Percentiles rank a stretch among this genome's conserved stretches.
These are phyloP conservation scores for Amphipyra tragopoginis DNA, from an alignment of 2,888 invertebrate species.

Conservation along the genomic window DNA sequence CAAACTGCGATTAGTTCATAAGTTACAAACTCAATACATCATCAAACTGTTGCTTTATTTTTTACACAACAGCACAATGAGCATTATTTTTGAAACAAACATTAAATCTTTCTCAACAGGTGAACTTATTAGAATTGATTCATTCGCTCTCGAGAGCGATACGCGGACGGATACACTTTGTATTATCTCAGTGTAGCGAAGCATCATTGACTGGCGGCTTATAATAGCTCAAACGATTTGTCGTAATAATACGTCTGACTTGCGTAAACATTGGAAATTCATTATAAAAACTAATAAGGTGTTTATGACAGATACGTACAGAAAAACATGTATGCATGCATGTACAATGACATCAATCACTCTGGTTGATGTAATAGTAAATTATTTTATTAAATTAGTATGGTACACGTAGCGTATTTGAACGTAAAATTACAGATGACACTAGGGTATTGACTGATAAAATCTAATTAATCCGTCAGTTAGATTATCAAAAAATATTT, in stretches of 20 bases:
- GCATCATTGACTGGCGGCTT: slow-evolving; percentile 13
- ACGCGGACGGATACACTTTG: not conserved
- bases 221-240: slow-evolving; percentile 17
- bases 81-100: slow-evolving; percentile 7
- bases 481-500: no score
- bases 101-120: slow-evolving; percentile 6
- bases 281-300: no score
- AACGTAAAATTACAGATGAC: no score
- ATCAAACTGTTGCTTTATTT: not conserved
- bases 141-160: slow-evolving; percentile 13
- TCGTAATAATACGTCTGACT: not conserved
- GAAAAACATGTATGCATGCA: no score
- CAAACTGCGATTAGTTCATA: not conserved
- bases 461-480: no score
- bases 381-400: no score
- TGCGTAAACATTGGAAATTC: no score
- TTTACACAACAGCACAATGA: not conserved
- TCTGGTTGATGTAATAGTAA: no score
- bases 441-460: no score
- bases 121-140: slow-evolving; percentile 19
- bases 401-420: no score
- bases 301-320: no score
- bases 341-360: no score
- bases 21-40: not conserved
- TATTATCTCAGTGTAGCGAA: not conserved